Evolutionary conservation across 1,140 invertebrate species (phyloP).

Genomic region (Drosophila ananassae): DNA sequence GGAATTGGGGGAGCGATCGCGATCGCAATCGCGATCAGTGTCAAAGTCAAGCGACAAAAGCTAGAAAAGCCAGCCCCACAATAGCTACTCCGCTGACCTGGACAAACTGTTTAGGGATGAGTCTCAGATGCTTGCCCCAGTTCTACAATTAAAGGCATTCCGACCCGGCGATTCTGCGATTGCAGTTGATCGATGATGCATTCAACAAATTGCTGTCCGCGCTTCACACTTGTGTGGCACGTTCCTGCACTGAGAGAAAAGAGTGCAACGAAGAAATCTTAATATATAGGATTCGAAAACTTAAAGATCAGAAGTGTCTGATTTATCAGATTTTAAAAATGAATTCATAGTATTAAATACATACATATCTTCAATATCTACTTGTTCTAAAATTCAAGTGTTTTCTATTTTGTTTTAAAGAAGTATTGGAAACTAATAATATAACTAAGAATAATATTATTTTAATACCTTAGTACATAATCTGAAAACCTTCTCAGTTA

Average conservation of each 20-base stretch:
- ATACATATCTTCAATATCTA: too few relatives aligned
- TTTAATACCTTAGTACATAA: too few relatives aligned
- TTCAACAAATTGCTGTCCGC: constrained; percentile 63
- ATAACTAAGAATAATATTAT: too few relatives aligned
- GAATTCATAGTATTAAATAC: too few relatives aligned
- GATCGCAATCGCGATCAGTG: constrained; percentile 63
- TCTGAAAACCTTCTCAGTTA: too few relatives aligned
- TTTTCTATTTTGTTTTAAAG: too few relatives aligned
- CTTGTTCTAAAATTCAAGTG: too few relatives aligned
- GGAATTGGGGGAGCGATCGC: constrained; percentile 54
- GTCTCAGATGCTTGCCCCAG: constrained; percentile 72
- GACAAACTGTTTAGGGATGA: constrained; percentile 75
- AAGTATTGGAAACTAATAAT: too few relatives aligned
- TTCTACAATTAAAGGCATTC: constrained; percentile 77
- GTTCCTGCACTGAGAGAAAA: constrained; percentile 36
- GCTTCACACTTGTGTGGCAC: constrained; percentile 65
- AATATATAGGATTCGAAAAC: too few relatives aligned
- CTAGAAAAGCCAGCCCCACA: constrained; percentile 3
- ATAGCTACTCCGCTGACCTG: constrained; percentile 29
- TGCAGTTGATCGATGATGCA: constrained; percentile 61
- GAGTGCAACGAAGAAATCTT: not conserved
- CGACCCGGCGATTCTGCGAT: constrained; percentile 18
- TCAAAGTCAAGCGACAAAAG: constrained; percentile 57
- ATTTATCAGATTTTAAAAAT: too few relatives aligned
- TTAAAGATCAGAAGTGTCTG: too few relatives aligned